Percentiles rank a stretch among this genome's conserved stretches.
Evolutionary conservation across 30 jellyfish, hydroid and myxozoan species (phyloP).

Genomic region (Cassiopea xamachana): DNA sequence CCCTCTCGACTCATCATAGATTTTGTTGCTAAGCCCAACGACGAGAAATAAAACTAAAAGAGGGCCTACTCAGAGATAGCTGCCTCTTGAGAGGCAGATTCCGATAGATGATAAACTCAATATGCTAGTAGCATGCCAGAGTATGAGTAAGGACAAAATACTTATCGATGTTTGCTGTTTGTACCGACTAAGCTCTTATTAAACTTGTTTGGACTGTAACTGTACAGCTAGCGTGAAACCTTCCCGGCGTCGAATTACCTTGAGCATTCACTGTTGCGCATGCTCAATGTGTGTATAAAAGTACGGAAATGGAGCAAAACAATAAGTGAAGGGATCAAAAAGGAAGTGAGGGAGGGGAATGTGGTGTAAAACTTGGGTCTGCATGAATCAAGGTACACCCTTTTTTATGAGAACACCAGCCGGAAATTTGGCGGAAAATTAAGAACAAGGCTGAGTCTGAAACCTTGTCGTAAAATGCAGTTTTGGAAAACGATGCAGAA

Average conservation of each 20-base stretch:
- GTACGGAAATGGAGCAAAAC: background rate
- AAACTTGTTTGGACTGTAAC: background rate
- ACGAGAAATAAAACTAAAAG: background rate
- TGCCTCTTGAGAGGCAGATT: constrained; percentile 11
- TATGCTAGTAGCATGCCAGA: background rate
- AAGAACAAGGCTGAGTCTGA: no score
- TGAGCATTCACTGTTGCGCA: background rate
- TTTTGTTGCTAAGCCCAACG: constrained; percentile 63
- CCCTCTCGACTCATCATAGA: constrained; percentile 50
- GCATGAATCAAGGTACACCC: background rate
- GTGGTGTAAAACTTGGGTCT: background rate
- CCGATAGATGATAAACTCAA: background rate
- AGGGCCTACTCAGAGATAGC: constrained; percentile 31
- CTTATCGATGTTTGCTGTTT: background rate
- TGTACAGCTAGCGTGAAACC: background rate
- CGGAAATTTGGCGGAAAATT: no score
- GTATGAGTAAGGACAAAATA: background rate
- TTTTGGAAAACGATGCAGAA: no score
- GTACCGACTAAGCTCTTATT: background rate
- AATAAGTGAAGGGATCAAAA: background rate
- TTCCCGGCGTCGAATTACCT: constrained; percentile 19
- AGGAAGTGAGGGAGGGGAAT: background rate
- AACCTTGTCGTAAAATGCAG: no score
- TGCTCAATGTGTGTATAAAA: background rate
- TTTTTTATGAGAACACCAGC: no score